Evolutionary conservation across 2,797 vertebrate genomes (phyloP).

Genomic region (Sebastes kiyomatsui): DNA sequence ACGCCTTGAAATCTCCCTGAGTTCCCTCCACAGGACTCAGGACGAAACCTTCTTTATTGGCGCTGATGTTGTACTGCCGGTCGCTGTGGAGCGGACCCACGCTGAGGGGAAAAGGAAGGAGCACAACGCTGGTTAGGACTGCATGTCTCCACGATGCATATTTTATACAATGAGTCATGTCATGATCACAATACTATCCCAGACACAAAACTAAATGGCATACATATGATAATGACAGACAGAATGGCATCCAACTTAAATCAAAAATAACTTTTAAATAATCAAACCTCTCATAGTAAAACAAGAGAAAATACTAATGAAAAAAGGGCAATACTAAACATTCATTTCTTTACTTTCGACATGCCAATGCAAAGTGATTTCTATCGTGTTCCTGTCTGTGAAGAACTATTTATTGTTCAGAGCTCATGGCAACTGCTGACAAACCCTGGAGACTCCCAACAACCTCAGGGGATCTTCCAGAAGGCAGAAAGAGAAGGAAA

Average conservation of each 20-base stretch:
- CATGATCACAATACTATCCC: background rate
- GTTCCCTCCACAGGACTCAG: slow-evolving; percentile 91
- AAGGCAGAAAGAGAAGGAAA: background rate
- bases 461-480: background rate
- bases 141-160: background rate
- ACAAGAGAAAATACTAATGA: background rate
- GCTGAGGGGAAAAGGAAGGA: slow-evolving; percentile 65
- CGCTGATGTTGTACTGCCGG: slow-evolving; percentile 89
- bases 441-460: background rate
- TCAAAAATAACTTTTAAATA: background rate
- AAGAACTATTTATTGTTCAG: background rate
- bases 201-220: background rate
- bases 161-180: background rate
- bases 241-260: background rate
- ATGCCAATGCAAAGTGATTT: background rate
- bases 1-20: slow-evolving; percentile 95
- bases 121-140: background rate
- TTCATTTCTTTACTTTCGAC: background rate
- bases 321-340: background rate
- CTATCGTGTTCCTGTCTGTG: background rate
- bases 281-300: background rate
- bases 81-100: slow-evolving; percentile 97
- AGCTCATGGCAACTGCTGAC: background rate
- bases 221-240: background rate
- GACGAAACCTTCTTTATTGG: slow-evolving; percentile 95